phyloP scores from a whole-genome alignment of 2,888 invertebrate species.

The Stictocephala bisonia region DNA sequence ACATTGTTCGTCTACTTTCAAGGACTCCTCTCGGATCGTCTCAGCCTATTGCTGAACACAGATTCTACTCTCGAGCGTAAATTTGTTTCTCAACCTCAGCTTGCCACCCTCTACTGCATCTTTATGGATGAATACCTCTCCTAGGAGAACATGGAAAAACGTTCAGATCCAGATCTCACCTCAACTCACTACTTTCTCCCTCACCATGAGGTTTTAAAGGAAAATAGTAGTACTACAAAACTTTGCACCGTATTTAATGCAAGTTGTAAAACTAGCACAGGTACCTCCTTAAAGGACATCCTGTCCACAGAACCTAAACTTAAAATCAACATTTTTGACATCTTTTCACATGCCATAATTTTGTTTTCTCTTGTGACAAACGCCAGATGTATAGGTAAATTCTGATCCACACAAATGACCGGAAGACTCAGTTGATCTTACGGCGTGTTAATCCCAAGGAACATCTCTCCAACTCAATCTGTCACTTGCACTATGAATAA shows the following conservation, averaged over 20 bases:
- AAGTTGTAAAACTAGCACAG: not conserved
- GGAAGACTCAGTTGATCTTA: conserved; percentile 1
- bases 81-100: not conserved
- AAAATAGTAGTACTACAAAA: not conserved
- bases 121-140: conserved; percentile 52
- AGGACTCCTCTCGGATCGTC: conserved; percentile 34
- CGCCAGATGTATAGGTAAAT: conserved; percentile 29
- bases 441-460: no score
- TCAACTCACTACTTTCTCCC: no score
- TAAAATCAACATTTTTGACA: conserved; percentile 14
- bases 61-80: conserved; percentile 19
- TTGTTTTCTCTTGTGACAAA: conserved; percentile 42
- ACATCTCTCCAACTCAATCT: no score
- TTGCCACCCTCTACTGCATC: conserved; percentile 36
- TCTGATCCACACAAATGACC: not conserved
- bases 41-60: not conserved
- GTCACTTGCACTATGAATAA: conserved; percentile 55
- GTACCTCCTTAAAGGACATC: conserved; percentile 8
- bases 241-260: not conserved
- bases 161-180: conserved; percentile 3
- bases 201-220: no score
- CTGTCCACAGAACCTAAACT: not conserved
- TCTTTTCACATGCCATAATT: conserved; percentile 4
- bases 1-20: conserved; percentile 44
- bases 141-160: conserved; percentile 53